These are phyloP conservation scores for Diarsia mendica DNA, from an alignment of 2,888 invertebrate genomes.

Conservation along the genomic window DNA sequence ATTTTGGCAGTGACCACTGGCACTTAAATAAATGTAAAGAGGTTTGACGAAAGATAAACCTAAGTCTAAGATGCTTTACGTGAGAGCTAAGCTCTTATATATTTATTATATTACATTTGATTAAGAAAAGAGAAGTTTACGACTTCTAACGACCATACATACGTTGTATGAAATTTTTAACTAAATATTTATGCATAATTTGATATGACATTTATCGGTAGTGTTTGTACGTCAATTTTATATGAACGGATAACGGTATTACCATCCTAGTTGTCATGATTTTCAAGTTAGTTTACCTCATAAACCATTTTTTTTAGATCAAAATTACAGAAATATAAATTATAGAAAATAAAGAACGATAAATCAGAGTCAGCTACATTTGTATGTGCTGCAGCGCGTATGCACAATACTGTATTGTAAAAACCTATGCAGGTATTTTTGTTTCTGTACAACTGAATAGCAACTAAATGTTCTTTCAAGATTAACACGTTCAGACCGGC, in stretches of 20 bases:
- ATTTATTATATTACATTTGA: slow-evolving; percentile 30
- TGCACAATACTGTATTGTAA: background rate
- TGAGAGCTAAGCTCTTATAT: slow-evolving; percentile 51
- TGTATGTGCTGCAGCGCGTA: background rate
- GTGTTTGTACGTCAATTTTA: slow-evolving; percentile 62
- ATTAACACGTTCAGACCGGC: too few relatives aligned
- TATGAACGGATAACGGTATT: slow-evolving; percentile 44
- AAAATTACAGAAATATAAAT: background rate
- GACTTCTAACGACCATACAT: slow-evolving; percentile 50
- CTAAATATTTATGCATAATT: slow-evolving; percentile 53
- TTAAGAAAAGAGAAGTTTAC: slow-evolving; percentile 29
- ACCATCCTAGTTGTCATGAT: slow-evolving; percentile 49
- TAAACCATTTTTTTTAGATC: too few relatives aligned
- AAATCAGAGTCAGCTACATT: background rate
- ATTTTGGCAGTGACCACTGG: background rate
- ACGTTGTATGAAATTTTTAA: slow-evolving; percentile 32
- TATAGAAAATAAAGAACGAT: background rate
- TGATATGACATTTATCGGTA: slow-evolving; percentile 56
- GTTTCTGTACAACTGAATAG: background rate
- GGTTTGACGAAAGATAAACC: slow-evolving; percentile 19
- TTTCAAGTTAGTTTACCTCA: background rate
- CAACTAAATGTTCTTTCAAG: background rate
- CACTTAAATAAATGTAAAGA: slow-evolving; percentile 4
- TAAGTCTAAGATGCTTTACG: slow-evolving; percentile 57
- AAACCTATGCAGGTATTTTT: background rate